Evolutionary conservation across 2,888 invertebrate species (phyloP).

Genomic region (Embidobia sp.): DNA sequence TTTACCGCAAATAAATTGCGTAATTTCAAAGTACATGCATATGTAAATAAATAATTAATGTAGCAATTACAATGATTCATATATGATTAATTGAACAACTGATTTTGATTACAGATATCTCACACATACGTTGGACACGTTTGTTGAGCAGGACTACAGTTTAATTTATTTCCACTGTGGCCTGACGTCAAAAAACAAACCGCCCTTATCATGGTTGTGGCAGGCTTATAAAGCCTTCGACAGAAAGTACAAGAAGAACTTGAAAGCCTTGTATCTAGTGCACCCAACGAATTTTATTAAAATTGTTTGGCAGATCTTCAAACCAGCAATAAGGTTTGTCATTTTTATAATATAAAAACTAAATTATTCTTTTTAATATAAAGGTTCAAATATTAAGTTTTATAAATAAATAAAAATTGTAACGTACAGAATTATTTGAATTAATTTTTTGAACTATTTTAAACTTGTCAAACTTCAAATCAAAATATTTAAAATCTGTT

Average conservation of each 20-base stretch:
- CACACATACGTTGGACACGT: conserved; percentile 96
- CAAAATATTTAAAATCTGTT: too few relatives aligned
- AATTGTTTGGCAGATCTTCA: conserved; percentile 96
- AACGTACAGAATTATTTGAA: too few relatives aligned
- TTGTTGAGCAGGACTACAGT: conserved; percentile 99
- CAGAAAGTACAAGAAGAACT: conserved; percentile 99
- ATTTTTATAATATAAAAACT: too few relatives aligned
- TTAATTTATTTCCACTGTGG: conserved; percentile 99
- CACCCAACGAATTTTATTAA: conserved; percentile 99
- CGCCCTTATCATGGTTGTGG: conserved; percentile 97
- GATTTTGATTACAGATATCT: conserved; percentile 87
- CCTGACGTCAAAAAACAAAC: conserved; percentile 97
- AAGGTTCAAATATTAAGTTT: too few relatives aligned
- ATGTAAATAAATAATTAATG: conserved; percentile 1
- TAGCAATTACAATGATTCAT: too few relatives aligned
- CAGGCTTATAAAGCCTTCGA: conserved; percentile 98
- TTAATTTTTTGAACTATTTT: too few relatives aligned
- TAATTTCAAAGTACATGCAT: conserved; percentile 15
- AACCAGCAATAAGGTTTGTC: conserved; percentile 96
- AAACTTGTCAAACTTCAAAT: too few relatives aligned
- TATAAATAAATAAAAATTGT: too few relatives aligned
- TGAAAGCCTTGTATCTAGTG: conserved; percentile 98
- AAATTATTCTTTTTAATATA: not conserved
- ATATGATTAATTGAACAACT: conserved; percentile 17
- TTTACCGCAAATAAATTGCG: too few relatives aligned